Evolutionary conservation across 2,888 invertebrate genomes (phyloP).

Genomic region (Coleophora deauratella): DNA sequence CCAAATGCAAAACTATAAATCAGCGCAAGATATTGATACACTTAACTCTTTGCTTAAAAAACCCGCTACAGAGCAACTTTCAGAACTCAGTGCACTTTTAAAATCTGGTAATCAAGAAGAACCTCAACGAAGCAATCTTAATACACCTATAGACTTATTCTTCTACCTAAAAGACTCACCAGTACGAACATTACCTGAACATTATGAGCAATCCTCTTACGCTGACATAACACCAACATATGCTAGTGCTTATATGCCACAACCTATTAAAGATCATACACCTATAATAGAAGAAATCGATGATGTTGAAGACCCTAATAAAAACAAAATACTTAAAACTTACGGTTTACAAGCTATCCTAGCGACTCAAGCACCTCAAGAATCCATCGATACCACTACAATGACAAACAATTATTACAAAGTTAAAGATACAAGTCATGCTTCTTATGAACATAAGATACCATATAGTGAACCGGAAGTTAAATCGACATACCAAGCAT

Average conservation of each 20-base stretch:
- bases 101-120: conserved; percentile 17
- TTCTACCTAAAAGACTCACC: conserved; percentile 47
- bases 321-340: conserved; percentile 21
- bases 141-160: conserved; percentile 49
- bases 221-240: conserved; percentile 33
- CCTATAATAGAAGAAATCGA: conserved; percentile 62
- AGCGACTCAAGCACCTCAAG: conserved; percentile 23
- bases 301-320: conserved; percentile 52
- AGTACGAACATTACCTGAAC: conserved; percentile 19
- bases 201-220: conserved; percentile 31
- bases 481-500: conserved; percentile 27
- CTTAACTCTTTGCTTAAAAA: conserved; percentile 63
- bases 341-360: conserved; percentile 22
- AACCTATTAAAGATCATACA: conserved; percentile 41
- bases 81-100: conserved; percentile 63
- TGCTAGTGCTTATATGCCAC: conserved; percentile 28
- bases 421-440: conserved; percentile 42
- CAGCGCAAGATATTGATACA: conserved; percentile 50
- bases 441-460: conserved; percentile 17
- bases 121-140: conserved; percentile 25
- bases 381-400: conserved; percentile 28
- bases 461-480: conserved; percentile 13
- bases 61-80: conserved; percentile 60
- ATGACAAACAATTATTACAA: conserved; percentile 45
- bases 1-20: conserved; percentile 45